Conservation (phyloP, 1,140 invertebrate species). For the Paralvinella palmiformis region DNA sequence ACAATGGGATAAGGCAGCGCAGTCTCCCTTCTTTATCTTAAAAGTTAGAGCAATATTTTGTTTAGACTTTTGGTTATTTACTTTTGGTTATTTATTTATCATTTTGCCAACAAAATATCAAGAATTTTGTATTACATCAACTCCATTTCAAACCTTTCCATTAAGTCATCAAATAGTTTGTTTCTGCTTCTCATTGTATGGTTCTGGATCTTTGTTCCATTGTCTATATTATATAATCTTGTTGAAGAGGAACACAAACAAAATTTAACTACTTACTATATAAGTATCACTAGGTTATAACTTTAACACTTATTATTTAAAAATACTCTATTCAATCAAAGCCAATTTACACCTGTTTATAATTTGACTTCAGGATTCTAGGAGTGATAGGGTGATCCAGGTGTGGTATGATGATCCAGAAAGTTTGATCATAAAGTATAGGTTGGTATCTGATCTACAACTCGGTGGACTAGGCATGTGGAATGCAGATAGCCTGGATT, state of each 20-base stretch:
- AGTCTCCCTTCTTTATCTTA: slow-evolving; percentile 47
- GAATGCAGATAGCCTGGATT: slow-evolving; percentile 46
- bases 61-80: background rate
- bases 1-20: slow-evolving; percentile 36
- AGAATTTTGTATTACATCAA: too few relatives aligned
- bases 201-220: too few relatives aligned
- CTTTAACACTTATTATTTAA: too few relatives aligned
- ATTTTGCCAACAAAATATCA: background rate
- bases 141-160: too few relatives aligned
- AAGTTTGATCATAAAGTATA: slow-evolving; percentile 39
- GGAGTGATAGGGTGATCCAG: slow-evolving; percentile 27
- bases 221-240: too few relatives aligned
- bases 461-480: slow-evolving; percentile 51
- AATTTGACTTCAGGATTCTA: background rate
- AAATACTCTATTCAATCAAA: too few relatives aligned
- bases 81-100: background rate
- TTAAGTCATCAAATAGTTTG: too few relatives aligned
- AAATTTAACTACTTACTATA: background rate
- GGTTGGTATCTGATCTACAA: slow-evolving; percentile 27
- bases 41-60: slow-evolving; percentile 24
- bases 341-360: too few relatives aligned
- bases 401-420: slow-evolving; percentile 43
- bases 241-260: too few relatives aligned
- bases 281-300: background rate
- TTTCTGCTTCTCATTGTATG: too few relatives aligned